Evolutionary conservation across 2,797 vertebrate genomes (phyloP).

Genomic region (Pangasius krempfi): DNA sequence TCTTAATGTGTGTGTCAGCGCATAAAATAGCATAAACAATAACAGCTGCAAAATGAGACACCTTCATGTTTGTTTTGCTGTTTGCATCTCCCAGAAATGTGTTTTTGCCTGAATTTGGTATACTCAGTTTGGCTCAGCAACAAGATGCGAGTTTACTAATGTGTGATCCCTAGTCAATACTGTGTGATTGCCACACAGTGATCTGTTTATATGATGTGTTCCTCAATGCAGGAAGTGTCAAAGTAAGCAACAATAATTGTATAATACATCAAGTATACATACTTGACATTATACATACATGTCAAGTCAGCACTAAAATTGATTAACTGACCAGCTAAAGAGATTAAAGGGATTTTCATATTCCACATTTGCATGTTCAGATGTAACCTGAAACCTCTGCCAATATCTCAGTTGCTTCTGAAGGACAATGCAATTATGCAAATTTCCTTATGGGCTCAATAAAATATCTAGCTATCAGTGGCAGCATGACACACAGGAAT

Average conservation of each 20-base stretch:
- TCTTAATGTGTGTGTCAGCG: not conserved
- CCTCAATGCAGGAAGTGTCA: not conserved
- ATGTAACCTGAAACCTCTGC: not conserved
- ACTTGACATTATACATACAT: no score
- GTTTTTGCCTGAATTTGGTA: not conserved
- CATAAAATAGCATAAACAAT: not conserved
- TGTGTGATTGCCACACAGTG: not conserved
- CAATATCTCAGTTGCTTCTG: not conserved
- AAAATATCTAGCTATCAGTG: not conserved
- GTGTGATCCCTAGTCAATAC: no score
- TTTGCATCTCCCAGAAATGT: not conserved
- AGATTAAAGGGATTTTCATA: constrained; percentile 25
- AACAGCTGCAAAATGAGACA: not conserved
- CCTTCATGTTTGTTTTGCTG: not conserved
- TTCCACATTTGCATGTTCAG: constrained; percentile 10
- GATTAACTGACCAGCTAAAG: constrained; percentile 34
- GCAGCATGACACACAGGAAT: not conserved
- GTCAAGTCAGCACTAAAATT: constrained; percentile 2
- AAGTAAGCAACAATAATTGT: not conserved
- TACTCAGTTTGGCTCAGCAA: not conserved
- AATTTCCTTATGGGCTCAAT: not conserved
- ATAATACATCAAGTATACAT: not conserved
- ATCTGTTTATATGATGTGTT: not conserved
- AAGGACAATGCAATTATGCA: constrained; percentile 10
- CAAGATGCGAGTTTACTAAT: no score